Base-by-base conservation (phyloP, 2,797 vertebrate species). In the Sphaeramia orbicularis region DNA sequence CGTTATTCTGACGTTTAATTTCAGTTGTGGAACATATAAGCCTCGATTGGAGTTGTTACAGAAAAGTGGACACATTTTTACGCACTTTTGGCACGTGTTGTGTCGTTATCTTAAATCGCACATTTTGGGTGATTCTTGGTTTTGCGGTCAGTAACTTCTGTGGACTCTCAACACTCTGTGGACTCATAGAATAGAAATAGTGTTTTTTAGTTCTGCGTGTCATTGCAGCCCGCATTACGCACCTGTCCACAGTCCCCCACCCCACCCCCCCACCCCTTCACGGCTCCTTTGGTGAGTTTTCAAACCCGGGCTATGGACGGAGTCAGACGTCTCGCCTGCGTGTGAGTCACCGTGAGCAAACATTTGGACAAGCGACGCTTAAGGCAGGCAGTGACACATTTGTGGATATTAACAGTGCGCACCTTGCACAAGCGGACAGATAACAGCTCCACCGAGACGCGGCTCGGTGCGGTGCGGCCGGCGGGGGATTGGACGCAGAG, bases 271-370 rank as follows among this genome's bases (percentile, higher is more conserved):
- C n/a, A n/a, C n/a, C n/a, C 67, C 51, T 41, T 42, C 35, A 77
- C 56, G 64, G 76, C 42, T 67, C 56, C 59, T 27, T 32, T 7
- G 19, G 40, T 41, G 81, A 81, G 54, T 68, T 76, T 68, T n/a
- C 36, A 54, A 42, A 76, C 58, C 77, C 55, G 58, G 59, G n/a
- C 1, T 10, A 66, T 77, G 80, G 60, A 81, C 49, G 37, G 8
- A 83, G 61, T 73, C 83, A 81, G 68, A 75, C 82, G 86, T 91
- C 86, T 87, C 4, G 75, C 66, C 80, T 62, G 69, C 55, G 67
- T 2, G 80, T 86, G 89, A 90, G 77, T 91, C 89, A 88, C 65
- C 38, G 71, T 69, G 67, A 86, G 67, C 76, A 71, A 83, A 83
- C 66, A 75, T 67, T 79, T 66, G 70, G 74, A 85, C 74, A 37